Percentiles rank a stretch among this genome's conserved stretches.
phyloP scores from a whole-genome alignment of 2,797 vertebrate genomes.

The Parotocinclus haroldoi region DNA sequence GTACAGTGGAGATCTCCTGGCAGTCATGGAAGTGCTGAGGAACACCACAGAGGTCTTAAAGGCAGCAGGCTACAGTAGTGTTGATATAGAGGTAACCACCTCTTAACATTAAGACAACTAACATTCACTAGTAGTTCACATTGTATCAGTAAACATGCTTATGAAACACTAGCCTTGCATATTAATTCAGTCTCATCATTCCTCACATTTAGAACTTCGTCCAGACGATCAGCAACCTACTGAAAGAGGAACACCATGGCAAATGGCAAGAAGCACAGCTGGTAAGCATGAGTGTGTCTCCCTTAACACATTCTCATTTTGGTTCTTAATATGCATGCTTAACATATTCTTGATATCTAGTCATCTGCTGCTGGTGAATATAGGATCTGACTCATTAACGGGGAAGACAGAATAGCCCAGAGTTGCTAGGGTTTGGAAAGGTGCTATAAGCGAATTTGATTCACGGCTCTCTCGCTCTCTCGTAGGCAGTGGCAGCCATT shows the following conservation, averaged over 20 bases:
- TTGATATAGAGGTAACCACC: slow-evolving; percentile 82
- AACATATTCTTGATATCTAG: too few relatives aligned
- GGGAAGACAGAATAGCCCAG: slow-evolving; percentile 17
- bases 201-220: slow-evolving; percentile 83
- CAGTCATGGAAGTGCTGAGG: slow-evolving; percentile 85
- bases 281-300: slow-evolving; percentile 71
- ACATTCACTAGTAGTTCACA: too few relatives aligned
- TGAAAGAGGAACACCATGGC: slow-evolving; percentile 89
- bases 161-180: not conserved
- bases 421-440: not conserved
- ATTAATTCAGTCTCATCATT: slow-evolving; percentile 3
- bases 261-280: slow-evolving; percentile 97
- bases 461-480: slow-evolving; percentile 15
- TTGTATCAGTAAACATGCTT: not conserved
- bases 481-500: slow-evolving; percentile 7
- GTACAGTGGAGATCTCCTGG: slow-evolving; percentile 93
- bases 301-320: slow-evolving; percentile 19
- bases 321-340: not conserved
- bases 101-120: not conserved
- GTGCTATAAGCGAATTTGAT: slow-evolving; percentile 8
- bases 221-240: slow-evolving; percentile 93
- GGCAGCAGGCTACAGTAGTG: slow-evolving; percentile 79
- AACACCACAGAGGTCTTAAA: slow-evolving; percentile 91
- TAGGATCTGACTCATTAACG: slow-evolving; percentile 30
- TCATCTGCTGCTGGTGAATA: slow-evolving; percentile 13